These are phyloP conservation scores for Calidris pygmaea DNA, from an alignment of 2,113 vertebrate genomes.

Conservation along the genomic window DNA sequence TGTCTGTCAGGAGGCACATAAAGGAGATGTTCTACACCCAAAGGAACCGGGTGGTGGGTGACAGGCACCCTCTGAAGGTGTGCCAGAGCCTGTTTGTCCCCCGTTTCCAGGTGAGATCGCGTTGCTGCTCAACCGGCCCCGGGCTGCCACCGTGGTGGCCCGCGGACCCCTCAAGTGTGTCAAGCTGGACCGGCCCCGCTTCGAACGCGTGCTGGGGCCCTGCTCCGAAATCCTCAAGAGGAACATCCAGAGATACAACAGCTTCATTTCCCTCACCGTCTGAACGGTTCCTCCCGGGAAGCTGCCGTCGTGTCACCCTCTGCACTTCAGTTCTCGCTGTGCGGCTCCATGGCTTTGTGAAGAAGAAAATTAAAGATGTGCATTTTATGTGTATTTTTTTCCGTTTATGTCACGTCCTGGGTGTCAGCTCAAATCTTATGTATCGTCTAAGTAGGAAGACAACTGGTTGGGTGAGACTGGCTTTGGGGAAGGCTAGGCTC, in stretches of 20 bases:
- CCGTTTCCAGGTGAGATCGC: constrained; percentile 88
- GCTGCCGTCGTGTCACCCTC: constrained; percentile 71
- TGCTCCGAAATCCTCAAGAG: constrained; percentile 97
- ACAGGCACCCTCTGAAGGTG: neutral
- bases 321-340: constrained; percentile 80
- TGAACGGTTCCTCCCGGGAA: constrained; percentile 69
- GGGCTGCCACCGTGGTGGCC: constrained; percentile 93
- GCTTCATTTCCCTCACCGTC: constrained; percentile 96
- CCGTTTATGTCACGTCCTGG: constrained; percentile 58
- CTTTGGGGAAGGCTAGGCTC: neutral
- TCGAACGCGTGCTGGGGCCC: constrained; percentile 93
- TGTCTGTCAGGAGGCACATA: constrained; percentile 1
- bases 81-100: neutral
- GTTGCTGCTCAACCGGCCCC: constrained; percentile 89
- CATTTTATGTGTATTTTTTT: constrained; percentile 69
- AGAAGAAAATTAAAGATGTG: constrained; percentile 25
- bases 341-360: constrained; percentile 80
- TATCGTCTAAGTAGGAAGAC: neutral
- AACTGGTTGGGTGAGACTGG: neutral
- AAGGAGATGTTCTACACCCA: neutral
- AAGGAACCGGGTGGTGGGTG: neutral
- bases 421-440: constrained; percentile 13
- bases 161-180: constrained; percentile 93
- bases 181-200: constrained; percentile 94
- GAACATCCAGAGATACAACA: constrained; percentile 98